Base-by-base conservation (phyloP, 2,888 invertebrate genomes). In the Acrobasis consociella region DNA sequence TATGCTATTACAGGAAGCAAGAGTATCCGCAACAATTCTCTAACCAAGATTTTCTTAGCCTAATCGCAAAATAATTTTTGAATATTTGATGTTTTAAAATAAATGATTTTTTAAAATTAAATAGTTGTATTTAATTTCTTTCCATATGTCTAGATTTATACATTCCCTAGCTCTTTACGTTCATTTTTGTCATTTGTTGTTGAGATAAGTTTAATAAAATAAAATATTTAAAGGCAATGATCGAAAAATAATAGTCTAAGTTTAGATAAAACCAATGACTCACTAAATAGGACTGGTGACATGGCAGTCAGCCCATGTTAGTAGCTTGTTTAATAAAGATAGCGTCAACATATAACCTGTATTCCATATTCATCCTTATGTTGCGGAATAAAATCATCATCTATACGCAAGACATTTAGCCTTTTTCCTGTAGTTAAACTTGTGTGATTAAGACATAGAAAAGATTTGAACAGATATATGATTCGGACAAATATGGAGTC, bases 221-320 rank as follows among this genome's bases (percentile, higher is more conserved):
- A 13, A 63, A 73, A 77, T 81, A 81, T 83, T 67, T 66, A 65
- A 64, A 63, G 62, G 65, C 62, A 56, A 62, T 66, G 64, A 67
- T 68, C 65, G 60, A 68, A 69, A 73, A 69, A 73, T 69, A 72
- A 75, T 37, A 38, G 37, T 53, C 37, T 15, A 22, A 42, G 9
- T 42, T 15, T 13, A 56, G 17, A 13, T 46, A 17, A 46, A 11
- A 13, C 1, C 39, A 10, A 38, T 42, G 46, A 56, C 8, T 46
- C 16, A 56, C n/a, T 11, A 22, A 56, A 22, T 42, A 9, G 11
- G 56, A 42, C 22, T n/a, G 9, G 56, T 56, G n/a, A 55, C 8
- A 22, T 56, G 42, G 17, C 42, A 22, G 42, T 22, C n/a, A 56
- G 22, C 2, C 42, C 42, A 56, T 52, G n/a, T 52, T 52, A 22